Evolutionary conservation across 2,888 invertebrate species (phyloP).

Genomic region (Drosophila anceps): DNA sequence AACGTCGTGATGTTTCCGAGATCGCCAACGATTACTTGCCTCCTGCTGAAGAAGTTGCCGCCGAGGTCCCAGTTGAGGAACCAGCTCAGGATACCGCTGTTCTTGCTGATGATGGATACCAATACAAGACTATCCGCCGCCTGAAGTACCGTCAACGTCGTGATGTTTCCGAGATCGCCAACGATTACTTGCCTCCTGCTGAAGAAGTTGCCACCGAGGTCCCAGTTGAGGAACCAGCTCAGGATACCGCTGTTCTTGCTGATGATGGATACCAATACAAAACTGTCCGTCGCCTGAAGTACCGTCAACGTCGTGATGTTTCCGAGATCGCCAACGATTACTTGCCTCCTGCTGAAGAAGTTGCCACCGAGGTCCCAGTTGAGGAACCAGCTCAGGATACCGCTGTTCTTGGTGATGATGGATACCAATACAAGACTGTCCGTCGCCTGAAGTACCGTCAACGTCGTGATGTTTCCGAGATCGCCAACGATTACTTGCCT

Average conservation of each 20-base stretch:
- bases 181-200: conserved; percentile 67
- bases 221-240: conserved; percentile 45
- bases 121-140: conserved; percentile 77
- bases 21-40: conserved; percentile 72
- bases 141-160: conserved; percentile 77
- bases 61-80: conserved; percentile 37
- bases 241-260: conserved; percentile 64
- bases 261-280: conserved; percentile 79
- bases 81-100: conserved; percentile 62
- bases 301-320: conserved; percentile 77
- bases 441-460: conserved; percentile 57
- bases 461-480: conserved; percentile 58
- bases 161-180: conserved; percentile 73
- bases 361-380: neutral
- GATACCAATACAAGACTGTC: conserved; percentile 33
- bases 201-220: conserved; percentile 49
- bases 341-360: conserved; percentile 57
- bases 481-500: conserved; percentile 32
- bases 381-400: conserved; percentile 1
- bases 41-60: conserved; percentile 57
- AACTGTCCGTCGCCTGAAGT: conserved; percentile 72
- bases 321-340: conserved; percentile 70
- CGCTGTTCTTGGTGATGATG: conserved; percentile 37
- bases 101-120: conserved; percentile 76
- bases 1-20: conserved; percentile 76